These are phyloP conservation scores for Amblyteles armatorius DNA, from an alignment of 2,888 invertebrate species.

Conservation along the genomic window DNA sequence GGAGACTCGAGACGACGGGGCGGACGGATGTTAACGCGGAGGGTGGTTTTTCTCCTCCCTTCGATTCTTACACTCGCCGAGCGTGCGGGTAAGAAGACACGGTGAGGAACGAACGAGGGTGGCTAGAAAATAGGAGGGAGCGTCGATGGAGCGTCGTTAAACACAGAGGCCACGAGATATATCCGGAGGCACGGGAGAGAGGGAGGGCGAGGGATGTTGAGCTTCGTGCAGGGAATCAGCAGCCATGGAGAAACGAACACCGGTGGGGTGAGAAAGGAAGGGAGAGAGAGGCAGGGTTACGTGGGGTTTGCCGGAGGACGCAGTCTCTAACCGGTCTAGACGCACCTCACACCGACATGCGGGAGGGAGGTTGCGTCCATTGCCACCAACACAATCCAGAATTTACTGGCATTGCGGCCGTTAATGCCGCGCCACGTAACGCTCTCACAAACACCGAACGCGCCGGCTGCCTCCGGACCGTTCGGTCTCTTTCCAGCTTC, in stretches of 20 bases:
- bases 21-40: slow-evolving; percentile 69
- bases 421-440: slow-evolving; percentile 82
- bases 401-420: slow-evolving; percentile 82
- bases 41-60: slow-evolving; percentile 41
- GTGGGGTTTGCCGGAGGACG: slow-evolving; percentile 71
- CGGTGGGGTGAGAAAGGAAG: slow-evolving; percentile 34
- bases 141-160: slow-evolving; percentile 79
- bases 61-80: slow-evolving; percentile 25
- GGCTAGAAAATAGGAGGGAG: slow-evolving; percentile 23
- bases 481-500: slow-evolving; percentile 19
- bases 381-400: slow-evolving; percentile 79
- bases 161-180: slow-evolving; percentile 64
- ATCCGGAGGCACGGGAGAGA: background rate
- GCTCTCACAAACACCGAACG: slow-evolving; percentile 74
- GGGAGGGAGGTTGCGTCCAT: slow-evolving; percentile 75
- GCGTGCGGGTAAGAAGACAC: slow-evolving; percentile 6
- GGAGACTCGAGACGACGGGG: background rate
- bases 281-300: slow-evolving; percentile 44
- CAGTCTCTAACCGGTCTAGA: slow-evolving; percentile 83
- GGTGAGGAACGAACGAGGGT: background rate
- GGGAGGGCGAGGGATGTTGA: slow-evolving; percentile 17
- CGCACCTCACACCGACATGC: slow-evolving; percentile 71
- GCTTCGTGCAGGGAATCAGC: slow-evolving; percentile 16
- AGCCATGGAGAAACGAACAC: slow-evolving; percentile 24
- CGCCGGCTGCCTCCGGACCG: slow-evolving; percentile 43